Evolutionary conservation across 2,888 invertebrate species (phyloP).

Genomic region (Drosophila acutilabella): DNA sequence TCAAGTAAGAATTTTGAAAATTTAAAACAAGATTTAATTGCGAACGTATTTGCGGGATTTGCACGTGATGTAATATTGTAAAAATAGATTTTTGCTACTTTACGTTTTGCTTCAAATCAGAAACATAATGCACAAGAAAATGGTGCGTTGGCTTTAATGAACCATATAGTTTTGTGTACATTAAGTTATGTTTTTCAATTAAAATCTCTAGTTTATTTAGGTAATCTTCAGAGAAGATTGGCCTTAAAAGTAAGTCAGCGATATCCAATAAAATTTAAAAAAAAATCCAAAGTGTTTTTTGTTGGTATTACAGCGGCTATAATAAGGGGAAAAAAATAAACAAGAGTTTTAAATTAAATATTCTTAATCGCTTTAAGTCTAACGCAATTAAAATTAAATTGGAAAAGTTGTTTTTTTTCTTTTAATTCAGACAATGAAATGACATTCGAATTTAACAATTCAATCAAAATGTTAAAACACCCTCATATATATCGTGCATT

Average conservation of each 20-base stretch:
- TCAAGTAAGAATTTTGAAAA: background rate
- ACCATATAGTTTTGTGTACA: background rate
- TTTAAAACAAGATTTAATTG: background rate
- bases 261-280: too few species aligned
- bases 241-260: too few species aligned
- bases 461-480: background rate
- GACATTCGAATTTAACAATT: background rate
- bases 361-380: too few species aligned
- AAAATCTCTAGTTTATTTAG: background rate
- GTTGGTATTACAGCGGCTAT: too few species aligned
- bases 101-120: constrained; percentile 1
- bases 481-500: background rate
- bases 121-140: background rate
- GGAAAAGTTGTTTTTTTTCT: background rate
- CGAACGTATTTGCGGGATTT: background rate
- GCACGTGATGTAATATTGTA: background rate
- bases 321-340: too few species aligned
- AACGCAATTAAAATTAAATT: too few species aligned
- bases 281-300: too few species aligned
- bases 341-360: too few species aligned
- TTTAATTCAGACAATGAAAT: background rate
- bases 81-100: background rate
- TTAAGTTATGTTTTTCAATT: background rate
- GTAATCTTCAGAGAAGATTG: too few species aligned
- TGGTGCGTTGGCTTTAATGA: background rate